phyloP scores from a whole-genome alignment of 1,140 invertebrate species.

The Brachionus asplanchnoidis region DNA sequence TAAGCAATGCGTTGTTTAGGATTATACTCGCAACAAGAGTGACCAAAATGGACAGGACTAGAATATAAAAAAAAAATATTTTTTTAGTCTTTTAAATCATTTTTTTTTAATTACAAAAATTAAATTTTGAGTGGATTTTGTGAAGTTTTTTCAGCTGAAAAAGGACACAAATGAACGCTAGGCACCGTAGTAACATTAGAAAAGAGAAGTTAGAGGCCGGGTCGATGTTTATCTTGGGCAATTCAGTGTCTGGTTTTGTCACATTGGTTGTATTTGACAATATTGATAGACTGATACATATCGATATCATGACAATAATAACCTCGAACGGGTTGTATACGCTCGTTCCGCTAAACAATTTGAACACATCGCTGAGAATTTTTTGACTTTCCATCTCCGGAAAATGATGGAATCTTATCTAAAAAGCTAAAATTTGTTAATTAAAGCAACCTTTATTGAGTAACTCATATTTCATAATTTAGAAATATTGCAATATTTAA shows the following conservation, averaged over 20 bases:
- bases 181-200: background rate
- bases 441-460: background rate
- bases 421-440: background rate
- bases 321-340: conserved; percentile 22
- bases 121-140: too few species aligned
- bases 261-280: background rate
- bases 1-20: conserved; percentile 75
- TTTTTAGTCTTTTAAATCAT: too few species aligned
- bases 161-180: conserved; percentile 67
- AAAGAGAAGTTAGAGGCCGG: background rate
- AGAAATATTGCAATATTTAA: background rate
- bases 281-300: conserved; percentile 9
- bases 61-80: too few species aligned
- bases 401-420: background rate
- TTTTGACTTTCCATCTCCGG: conserved; percentile 3
- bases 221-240: background rate
- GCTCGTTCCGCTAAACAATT: conserved; percentile 7
- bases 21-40: conserved; percentile 80
- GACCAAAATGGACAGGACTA: too few species aligned
- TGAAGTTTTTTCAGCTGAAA: conserved; percentile 83
- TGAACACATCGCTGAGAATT: conserved; percentile 30
- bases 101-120: too few species aligned
- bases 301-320: conserved; percentile 23
- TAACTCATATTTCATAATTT: background rate
- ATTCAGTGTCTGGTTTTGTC: background rate